Percentiles rank a stretch among this genome's conserved stretches.
phyloP scores from a whole-genome alignment of 2,888 invertebrate species.

The Meiosimyza platycephala region DNA sequence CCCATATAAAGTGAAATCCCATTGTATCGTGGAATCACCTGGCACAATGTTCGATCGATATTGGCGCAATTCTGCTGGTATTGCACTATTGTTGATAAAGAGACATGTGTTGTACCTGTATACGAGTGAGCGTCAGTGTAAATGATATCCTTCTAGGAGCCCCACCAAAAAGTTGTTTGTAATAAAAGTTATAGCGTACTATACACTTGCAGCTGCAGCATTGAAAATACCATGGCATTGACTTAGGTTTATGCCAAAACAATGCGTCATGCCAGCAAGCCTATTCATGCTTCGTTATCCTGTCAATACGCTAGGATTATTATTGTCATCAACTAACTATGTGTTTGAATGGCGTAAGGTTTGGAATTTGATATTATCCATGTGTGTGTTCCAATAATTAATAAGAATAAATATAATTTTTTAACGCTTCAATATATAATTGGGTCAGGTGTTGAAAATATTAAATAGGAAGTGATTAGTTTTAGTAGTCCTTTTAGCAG shows the following conservation, averaged over 20 bases:
- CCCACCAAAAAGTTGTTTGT: slow-evolving; percentile 35
- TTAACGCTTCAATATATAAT: too few relatives aligned
- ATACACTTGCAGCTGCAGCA: slow-evolving; percentile 53
- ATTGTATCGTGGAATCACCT: slow-evolving; percentile 56
- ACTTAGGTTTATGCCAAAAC: slow-evolving; percentile 29
- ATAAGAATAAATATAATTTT: not conserved
- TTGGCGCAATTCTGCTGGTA: slow-evolving; percentile 38
- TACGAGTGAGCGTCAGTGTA: slow-evolving; percentile 53
- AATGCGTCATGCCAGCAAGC: slow-evolving; percentile 47
- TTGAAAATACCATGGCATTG: not conserved
- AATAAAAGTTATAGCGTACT: slow-evolving; percentile 25
- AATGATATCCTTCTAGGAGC: slow-evolving; percentile 50
- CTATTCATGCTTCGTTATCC: slow-evolving; percentile 64
- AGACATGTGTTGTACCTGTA: slow-evolving; percentile 41
- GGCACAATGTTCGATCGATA: slow-evolving; percentile 47
- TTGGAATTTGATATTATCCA: slow-evolving; percentile 8
- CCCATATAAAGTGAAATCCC: not conserved
- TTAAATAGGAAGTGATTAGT: too few relatives aligned
- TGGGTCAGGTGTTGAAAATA: too few relatives aligned
- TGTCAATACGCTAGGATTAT: slow-evolving; percentile 58
- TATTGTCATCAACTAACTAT: slow-evolving; percentile 51
- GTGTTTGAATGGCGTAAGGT: slow-evolving; percentile 22
- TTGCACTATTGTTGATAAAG: slow-evolving; percentile 21
- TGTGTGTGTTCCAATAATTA: slow-evolving; percentile 13
- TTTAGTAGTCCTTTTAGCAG: too few relatives aligned